Base-by-base conservation (phyloP, 2,888 invertebrate genomes). In the Petrophora chlorosata region DNA sequence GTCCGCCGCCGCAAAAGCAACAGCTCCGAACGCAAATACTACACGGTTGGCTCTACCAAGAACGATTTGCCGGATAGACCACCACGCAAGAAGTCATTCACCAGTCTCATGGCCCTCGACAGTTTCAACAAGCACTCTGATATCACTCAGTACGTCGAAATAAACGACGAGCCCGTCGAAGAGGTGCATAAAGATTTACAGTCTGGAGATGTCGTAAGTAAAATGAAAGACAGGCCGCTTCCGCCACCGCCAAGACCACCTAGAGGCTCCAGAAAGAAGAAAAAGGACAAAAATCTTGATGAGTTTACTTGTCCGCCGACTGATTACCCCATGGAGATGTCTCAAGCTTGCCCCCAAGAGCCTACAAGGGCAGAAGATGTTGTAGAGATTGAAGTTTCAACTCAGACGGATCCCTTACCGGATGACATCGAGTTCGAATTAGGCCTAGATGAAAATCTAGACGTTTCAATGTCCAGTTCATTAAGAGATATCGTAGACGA, bases 231-330 rank as follows among this genome's bases (percentile, higher is more conserved):
- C 61, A 91, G 97, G 55, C 97, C 97, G 0, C 79, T 97, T 57
- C 97, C 97, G 1, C 94, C 97, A 3, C 97, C 97, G 0, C 97
- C 97, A 1, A 90, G 96, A 47, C 97, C 97, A 23, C 96, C 96
- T 0, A 92, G 96, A 54, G 92, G 91, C 13, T 91, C 92, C 16
- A 91, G 84, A 50, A 62, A 69, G 17, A 85, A 83, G 59, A 87
- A 77, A 63, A 77, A 71, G 53, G 70, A 72, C 39, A 79, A 73
- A 56, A 68, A 65, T 5, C 63, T 62, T 13, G 76, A 77, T 22
- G 59, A 63, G 10, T 58, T 64, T 17, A 41, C 35, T n/a, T 57
- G 57, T 23, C 19, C 52, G 3, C 63, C 64, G 33, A 44, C 49
- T 12, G 69, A 73, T 19, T 61, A 55, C 35, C 48, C 57, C 5